Conservation (phyloP, 2,113 vertebrate species). For the Dissostichus mawsoni region DNA sequence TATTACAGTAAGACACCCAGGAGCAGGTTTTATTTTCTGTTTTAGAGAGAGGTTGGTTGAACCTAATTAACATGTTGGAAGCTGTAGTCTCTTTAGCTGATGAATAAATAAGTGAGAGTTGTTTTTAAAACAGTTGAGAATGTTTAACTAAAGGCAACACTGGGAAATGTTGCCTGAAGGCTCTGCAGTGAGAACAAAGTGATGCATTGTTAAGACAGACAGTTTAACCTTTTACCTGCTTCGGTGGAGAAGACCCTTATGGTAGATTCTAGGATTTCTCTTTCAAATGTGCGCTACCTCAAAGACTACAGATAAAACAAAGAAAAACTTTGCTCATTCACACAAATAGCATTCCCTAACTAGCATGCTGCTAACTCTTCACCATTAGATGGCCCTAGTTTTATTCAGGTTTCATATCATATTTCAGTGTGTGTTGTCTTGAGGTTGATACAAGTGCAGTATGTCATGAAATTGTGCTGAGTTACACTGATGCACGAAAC, state of each 20-base stretch:
- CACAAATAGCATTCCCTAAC: not conserved
- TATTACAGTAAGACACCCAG: conserved; percentile 4
- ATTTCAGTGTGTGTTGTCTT: not conserved
- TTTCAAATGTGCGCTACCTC: not conserved
- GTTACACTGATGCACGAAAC: not conserved
- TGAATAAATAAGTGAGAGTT: not conserved
- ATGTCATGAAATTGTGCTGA: not conserved
- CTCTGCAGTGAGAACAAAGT: not conserved
- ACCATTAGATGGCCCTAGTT: not conserved
- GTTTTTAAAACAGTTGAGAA: not conserved
- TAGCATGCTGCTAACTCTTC: too few relatives aligned
- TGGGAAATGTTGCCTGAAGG: not conserved
- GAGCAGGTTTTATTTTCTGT: not conserved
- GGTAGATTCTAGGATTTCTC: not conserved
- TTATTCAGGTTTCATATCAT: not conserved
- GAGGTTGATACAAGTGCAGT: not conserved
- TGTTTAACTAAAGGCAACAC: not conserved
- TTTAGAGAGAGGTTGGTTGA: not conserved
- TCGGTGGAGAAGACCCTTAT: not conserved
- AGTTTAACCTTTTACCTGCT: not conserved
- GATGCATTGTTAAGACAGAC: not conserved
- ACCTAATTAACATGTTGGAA: not conserved
- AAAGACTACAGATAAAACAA: not conserved
- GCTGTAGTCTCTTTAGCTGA: not conserved
- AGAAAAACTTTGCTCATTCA: not conserved